Conservation (phyloP, 2,797 vertebrate genomes). For the Neostethus bicornis region DNA sequence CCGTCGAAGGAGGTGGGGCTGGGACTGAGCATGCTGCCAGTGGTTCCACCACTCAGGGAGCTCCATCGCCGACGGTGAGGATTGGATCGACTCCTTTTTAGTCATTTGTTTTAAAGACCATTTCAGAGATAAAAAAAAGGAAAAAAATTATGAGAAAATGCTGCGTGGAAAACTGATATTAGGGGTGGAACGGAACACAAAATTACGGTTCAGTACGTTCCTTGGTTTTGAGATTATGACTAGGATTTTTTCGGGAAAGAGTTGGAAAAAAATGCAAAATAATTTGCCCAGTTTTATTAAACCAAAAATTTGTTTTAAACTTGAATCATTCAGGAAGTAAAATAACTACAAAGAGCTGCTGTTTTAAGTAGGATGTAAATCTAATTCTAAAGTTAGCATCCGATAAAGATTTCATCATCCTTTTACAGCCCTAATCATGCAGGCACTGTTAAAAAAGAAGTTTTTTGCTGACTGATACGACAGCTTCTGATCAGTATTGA, state of each 20-base stretch:
- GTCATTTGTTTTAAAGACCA: not conserved
- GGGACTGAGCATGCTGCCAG: conserved; percentile 23
- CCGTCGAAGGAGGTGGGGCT: conserved; percentile 52
- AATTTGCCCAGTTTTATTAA: too few relatives aligned
- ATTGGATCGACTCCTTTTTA: conserved; percentile 79
- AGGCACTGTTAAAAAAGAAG: conserved; percentile 49
- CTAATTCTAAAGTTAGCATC: too few relatives aligned
- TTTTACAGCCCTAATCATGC: conserved; percentile 63
- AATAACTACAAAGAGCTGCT: too few relatives aligned
- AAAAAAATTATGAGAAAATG: conserved; percentile 40
- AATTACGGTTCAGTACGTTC: too few relatives aligned
- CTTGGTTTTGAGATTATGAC: too few relatives aligned
- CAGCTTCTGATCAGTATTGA: conserved; percentile 60
- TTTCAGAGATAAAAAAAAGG: conserved; percentile 3
- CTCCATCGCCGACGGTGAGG: conserved; percentile 87
- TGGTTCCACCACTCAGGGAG: conserved; percentile 60
- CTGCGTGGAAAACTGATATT: too few relatives aligned
- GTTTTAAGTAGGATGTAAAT: too few relatives aligned
- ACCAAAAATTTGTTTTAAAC: too few relatives aligned
- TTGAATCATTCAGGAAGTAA: too few relatives aligned
- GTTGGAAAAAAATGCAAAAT: too few relatives aligned
- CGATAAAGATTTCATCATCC: conserved; percentile 31
- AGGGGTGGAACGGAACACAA: too few relatives aligned
- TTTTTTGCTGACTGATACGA: conserved; percentile 60
- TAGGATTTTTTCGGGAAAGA: too few relatives aligned